phyloP scores from a whole-genome alignment of 2,888 invertebrate species.

The Epirrhoe tristata region DNA sequence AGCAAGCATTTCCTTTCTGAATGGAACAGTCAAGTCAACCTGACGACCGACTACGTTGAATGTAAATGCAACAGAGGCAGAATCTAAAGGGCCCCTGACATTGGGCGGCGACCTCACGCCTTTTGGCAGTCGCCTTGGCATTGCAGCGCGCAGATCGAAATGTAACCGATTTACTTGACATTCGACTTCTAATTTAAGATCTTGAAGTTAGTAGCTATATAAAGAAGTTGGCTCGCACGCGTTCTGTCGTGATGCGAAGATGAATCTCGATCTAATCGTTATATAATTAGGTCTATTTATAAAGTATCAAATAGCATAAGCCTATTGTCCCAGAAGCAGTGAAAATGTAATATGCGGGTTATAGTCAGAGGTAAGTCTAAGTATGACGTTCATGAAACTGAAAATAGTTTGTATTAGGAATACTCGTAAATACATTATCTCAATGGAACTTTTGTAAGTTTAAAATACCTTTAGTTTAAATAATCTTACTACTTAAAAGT shows the following conservation, averaged over 20 bases:
- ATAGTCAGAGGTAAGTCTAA: too few relatives aligned
- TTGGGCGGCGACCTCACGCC: constrained; percentile 75
- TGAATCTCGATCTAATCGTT: constrained; percentile 7
- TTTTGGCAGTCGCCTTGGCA: constrained; percentile 84
- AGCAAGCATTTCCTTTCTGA: constrained; percentile 27
- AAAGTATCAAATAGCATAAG: not conserved
- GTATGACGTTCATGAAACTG: too few relatives aligned
- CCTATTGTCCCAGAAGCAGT: not conserved
- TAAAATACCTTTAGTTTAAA: too few relatives aligned
- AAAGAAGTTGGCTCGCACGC: constrained; percentile 54
- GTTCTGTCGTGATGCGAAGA: constrained; percentile 42
- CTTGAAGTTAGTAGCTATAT: constrained; percentile 54
- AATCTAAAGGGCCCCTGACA: constrained; percentile 83
- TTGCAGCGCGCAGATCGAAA: constrained; percentile 73
- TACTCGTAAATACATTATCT: too few relatives aligned
- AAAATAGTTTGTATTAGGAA: too few relatives aligned
- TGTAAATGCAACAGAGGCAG: constrained; percentile 59
- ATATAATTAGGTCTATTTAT: constrained; percentile 11
- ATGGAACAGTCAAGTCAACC: constrained; percentile 31
- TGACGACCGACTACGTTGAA: constrained; percentile 35
- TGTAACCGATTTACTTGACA: constrained; percentile 48
- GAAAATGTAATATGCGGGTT: too few relatives aligned
- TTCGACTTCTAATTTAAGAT: constrained; percentile 61
- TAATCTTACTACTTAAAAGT: too few relatives aligned
- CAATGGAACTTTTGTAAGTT: too few relatives aligned